phyloP scores from a whole-genome alignment of 2,797 vertebrate genomes.

The Fringilla coelebs region DNA sequence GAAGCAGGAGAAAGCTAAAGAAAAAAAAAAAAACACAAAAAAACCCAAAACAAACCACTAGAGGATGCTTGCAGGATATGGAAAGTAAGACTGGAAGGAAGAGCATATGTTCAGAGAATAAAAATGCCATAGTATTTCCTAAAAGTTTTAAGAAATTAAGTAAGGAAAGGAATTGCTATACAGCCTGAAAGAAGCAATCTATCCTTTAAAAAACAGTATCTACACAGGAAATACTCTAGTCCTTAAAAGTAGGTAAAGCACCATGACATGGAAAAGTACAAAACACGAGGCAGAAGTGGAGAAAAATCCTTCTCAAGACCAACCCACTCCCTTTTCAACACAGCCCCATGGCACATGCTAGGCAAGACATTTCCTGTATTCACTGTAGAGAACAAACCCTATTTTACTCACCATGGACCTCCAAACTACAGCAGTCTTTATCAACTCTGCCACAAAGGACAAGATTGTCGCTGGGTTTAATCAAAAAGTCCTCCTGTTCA shows the following conservation, averaged over 20 bases:
- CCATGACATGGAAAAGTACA: neutral
- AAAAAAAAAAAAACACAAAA: neutral
- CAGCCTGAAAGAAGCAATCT: neutral
- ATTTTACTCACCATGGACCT: conserved; percentile 83
- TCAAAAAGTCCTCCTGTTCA: conserved; percentile 92
- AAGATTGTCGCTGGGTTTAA: conserved; percentile 91
- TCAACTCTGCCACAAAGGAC: conserved; percentile 88
- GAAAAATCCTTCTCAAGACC: neutral
- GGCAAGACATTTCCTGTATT: neutral
- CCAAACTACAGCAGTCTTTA: conserved; percentile 92
- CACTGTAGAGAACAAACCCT: neutral
- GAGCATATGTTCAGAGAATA: neutral
- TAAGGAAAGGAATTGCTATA: neutral
- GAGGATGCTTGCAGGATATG: neutral
- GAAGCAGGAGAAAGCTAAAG: neutral
- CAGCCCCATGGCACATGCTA: neutral
- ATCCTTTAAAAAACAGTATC: neutral
- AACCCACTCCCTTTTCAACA: neutral
- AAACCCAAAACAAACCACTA: neutral
- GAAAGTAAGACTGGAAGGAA: neutral
- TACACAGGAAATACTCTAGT: neutral
- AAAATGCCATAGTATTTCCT: neutral
- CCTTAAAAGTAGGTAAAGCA: neutral
- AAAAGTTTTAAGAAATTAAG: neutral
- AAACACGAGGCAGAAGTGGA: neutral